A percentile compares a stretch with the other conserved stretches of the same genome.
phyloP scores from a whole-genome alignment of 2,888 invertebrate genomes.

The Aethes cnicana region DNA sequence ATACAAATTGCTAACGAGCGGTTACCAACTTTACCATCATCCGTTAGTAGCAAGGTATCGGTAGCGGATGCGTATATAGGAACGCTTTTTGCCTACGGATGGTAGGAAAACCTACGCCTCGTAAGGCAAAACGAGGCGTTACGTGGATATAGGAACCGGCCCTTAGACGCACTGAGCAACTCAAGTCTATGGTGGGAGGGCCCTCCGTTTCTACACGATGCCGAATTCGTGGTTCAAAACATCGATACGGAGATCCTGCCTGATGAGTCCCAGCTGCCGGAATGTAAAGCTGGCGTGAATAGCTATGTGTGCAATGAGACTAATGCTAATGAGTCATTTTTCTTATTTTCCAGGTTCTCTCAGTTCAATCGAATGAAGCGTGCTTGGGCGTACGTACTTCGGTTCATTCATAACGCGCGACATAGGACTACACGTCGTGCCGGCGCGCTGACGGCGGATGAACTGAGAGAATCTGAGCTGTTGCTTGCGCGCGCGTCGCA shows the following conservation, averaged over 20 bases:
- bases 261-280: neutral
- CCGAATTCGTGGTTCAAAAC: neutral
- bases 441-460: slow-evolving; percentile 22
- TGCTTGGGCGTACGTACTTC: slow-evolving; percentile 21
- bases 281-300: neutral
- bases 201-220: neutral
- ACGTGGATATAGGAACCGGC: too few species aligned
- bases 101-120: too few species aligned
- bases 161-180: slow-evolving; percentile 6
- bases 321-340: slow-evolving; percentile 2
- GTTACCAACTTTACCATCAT: too few species aligned
- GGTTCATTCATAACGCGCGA: slow-evolving; percentile 23
- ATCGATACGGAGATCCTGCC: neutral
- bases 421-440: neutral
- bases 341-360: slow-evolving; percentile 27
- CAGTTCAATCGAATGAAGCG: slow-evolving; percentile 22
- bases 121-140: too few species aligned
- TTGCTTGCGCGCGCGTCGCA: slow-evolving; percentile 6
- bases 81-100: too few species aligned
- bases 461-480: slow-evolving; percentile 12
- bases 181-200: slow-evolving; percentile 22
- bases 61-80: too few species aligned
- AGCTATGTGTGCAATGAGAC: neutral
- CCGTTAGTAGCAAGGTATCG: too few species aligned
- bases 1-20: too few species aligned